Conservation (phyloP, 2,797 vertebrate species). For the Tenualosa ilisha region DNA sequence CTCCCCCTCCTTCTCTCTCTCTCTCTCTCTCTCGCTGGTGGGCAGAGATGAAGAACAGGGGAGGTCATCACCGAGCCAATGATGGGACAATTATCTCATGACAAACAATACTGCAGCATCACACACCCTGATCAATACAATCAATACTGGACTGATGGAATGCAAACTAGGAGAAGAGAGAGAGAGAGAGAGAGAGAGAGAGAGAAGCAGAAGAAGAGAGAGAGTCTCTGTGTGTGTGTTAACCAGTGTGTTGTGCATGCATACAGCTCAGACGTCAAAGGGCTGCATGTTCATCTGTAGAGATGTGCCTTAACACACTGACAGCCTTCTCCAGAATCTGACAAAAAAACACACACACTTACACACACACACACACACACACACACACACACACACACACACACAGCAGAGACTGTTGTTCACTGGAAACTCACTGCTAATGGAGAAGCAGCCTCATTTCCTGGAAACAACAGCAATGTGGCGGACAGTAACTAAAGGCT, state of each 20-base stretch:
- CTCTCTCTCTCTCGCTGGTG: background rate
- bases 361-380: constrained; percentile 22
- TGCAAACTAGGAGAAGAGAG: background rate
- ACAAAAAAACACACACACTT: too few relatives aligned
- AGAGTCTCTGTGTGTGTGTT: constrained; percentile 32
- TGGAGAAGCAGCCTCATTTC: background rate
- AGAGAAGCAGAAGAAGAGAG: background rate
- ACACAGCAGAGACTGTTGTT: background rate
- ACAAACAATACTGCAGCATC: constrained; percentile 60
- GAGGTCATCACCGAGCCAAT: constrained; percentile 49
- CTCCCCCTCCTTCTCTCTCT: background rate
- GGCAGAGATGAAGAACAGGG: background rate
- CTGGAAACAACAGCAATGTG: background rate
- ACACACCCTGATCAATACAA: constrained; percentile 1
- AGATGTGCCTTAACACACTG: too few relatives aligned
- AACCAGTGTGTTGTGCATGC: constrained; percentile 1
- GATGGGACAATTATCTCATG: constrained; percentile 70
- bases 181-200: background rate
- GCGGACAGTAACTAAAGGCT: background rate
- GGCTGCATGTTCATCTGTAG: too few relatives aligned
- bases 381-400: background rate
- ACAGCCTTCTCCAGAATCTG: too few relatives aligned
- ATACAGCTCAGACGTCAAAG: too few relatives aligned
- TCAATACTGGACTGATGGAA: background rate
- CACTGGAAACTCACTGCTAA: background rate